Conservation (phyloP, 2,888 invertebrate genomes). For the Patella caerulea region DNA sequence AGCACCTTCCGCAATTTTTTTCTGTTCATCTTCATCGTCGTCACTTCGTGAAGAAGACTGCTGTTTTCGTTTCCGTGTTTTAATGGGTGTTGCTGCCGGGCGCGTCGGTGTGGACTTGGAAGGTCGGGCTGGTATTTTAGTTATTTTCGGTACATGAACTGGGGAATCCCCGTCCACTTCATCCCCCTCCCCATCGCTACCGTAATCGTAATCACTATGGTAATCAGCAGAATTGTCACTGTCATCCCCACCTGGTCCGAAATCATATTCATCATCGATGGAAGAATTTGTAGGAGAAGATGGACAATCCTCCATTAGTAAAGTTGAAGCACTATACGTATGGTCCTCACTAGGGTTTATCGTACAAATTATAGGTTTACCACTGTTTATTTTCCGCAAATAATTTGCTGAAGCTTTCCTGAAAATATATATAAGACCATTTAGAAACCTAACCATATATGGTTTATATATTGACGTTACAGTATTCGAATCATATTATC, state of each 20-base stretch:
- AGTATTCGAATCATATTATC: too few species aligned
- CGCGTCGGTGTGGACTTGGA: slow-evolving; percentile 25
- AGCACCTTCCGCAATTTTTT: slow-evolving; percentile 84
- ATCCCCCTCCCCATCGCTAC: slow-evolving; percentile 47
- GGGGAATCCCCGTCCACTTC: slow-evolving; percentile 56
- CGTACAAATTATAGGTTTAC: slow-evolving; percentile 78
- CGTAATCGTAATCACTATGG: slow-evolving; percentile 44
- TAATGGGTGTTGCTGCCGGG: slow-evolving; percentile 8
- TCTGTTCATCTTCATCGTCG: slow-evolving; percentile 67
- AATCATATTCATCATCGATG: slow-evolving; percentile 71
- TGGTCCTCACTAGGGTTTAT: slow-evolving; percentile 93
- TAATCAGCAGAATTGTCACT: slow-evolving; percentile 34
- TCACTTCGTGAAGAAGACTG: slow-evolving; percentile 30
- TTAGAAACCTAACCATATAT: too few species aligned
- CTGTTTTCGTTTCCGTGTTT: slow-evolving; percentile 19
- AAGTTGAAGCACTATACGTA: slow-evolving; percentile 80
- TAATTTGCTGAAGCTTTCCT: slow-evolving; percentile 14
- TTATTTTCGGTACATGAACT: slow-evolving; percentile 9
- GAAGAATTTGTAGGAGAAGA: slow-evolving; percentile 68
- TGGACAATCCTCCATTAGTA: slow-evolving; percentile 43
- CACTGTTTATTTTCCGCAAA: slow-evolving; percentile 11
- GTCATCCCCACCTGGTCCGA: slow-evolving; percentile 61
- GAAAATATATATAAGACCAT: too few species aligned
- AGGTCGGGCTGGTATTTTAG: not conserved
- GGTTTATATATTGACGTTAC: too few species aligned